Conservation (phyloP, 2,797 vertebrate species). For the Chromobotia macracanthus region DNA sequence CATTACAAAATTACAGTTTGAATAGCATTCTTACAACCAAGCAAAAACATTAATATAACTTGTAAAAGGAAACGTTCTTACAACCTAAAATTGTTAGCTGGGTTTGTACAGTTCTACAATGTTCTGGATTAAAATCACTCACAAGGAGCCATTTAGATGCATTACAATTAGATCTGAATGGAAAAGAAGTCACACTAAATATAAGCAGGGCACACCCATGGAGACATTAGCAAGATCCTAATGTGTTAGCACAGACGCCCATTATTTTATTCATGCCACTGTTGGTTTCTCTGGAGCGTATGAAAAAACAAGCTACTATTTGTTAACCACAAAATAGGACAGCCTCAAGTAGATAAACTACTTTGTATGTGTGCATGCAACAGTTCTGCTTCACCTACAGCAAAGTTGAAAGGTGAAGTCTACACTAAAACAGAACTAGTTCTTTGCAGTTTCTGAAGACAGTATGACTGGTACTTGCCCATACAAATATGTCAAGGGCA, state of each 20-base stretch:
- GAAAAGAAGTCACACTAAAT: background rate
- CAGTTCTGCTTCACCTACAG: background rate
- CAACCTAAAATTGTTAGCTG: too few relatives aligned
- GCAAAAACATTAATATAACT: too few relatives aligned
- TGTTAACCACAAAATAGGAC: constrained; percentile 33
- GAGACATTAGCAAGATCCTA: constrained; percentile 38
- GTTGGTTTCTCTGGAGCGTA: constrained; percentile 18
- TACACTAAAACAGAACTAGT: background rate
- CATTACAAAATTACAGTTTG: too few relatives aligned
- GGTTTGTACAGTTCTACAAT: too few relatives aligned
- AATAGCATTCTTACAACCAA: too few relatives aligned
- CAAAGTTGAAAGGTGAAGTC: background rate
- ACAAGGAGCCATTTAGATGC: constrained; percentile 7
- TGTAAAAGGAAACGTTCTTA: too few relatives aligned
- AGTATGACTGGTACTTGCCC: background rate
- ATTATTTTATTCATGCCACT: constrained; percentile 37
- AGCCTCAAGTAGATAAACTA: constrained; percentile 9
- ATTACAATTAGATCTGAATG: background rate
- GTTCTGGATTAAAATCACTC: background rate
- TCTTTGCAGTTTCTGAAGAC: background rate
- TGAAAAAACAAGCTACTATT: constrained; percentile 32
- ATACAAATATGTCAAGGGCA: background rate
- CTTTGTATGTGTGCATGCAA: background rate
- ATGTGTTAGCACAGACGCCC: constrained; percentile 45
- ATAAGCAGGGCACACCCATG: constrained; percentile 18